Evolutionary conservation across 2,888 invertebrate species (phyloP), one percentile per base, ranked within the genome.

Genomic region (Agrilus cyanescens): DNA sequence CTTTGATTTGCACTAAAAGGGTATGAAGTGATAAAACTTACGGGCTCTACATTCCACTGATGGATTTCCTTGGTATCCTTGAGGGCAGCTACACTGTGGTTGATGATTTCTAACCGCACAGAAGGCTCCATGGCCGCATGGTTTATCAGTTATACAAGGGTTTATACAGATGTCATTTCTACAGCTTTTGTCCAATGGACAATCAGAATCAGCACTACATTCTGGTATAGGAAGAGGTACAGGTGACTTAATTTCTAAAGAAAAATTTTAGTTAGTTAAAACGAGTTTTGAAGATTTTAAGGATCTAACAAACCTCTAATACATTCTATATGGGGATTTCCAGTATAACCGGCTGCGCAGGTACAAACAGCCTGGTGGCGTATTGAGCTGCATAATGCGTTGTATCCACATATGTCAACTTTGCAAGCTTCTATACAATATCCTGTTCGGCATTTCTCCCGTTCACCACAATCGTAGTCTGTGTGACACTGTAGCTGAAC

Each of bases 291-390:
- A 18, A 12, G 35, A 35, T 12, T 20, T 6, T 34, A 32, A 31
- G 29, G 29, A 14, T 32, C 12, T 10, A 6, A 14, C 37, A 49
- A 57, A 62, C 62, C 51, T 31, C 61, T 72, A 40, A 75, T 75
- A 58, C 89, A 89, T 66, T 88, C 87, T 38, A 80, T 67, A 61
- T 83, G 78, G 8, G 88, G 78, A 62, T 86, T 86, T 55, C 88
- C 88, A 31, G 71, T 74, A 59, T 84, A 88, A 15, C 81, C 86
- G 10, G 76, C 69, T 12, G 88, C 80, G 61, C 91, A 91, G 12
- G 75, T 72, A 59, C 91, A 91, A 37, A 80, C 73, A 1, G 85
- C 82, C 50, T 78, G 76, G 59, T 91, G 90, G 52, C 80, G 78
- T 15, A 72, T 61, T 1, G 88, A 81, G 57, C 74, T 78, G 58